A percentile compares a stretch with the other conserved stretches of the same genome.
Evolutionary conservation across 2,888 invertebrate genomes (phyloP).

Genomic region (Anodontia alba): DNA sequence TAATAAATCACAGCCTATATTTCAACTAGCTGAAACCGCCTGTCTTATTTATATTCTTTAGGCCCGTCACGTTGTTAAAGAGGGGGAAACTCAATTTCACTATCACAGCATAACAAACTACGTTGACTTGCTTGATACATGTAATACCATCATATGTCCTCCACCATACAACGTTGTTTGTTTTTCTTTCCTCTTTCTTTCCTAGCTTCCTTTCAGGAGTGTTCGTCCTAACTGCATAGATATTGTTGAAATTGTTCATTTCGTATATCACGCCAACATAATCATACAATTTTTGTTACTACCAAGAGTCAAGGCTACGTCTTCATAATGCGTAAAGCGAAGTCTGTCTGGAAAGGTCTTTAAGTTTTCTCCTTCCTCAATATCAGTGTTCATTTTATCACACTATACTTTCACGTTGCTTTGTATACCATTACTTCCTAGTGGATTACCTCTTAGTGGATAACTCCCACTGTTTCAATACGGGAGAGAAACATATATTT

Average conservation of each 20-base stretch:
- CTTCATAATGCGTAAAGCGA: conserved; percentile 47
- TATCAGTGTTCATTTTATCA: conserved; percentile 49
- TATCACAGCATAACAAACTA: conserved; percentile 26
- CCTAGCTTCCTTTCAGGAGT: not conserved
- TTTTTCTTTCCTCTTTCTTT: conserved; percentile 14
- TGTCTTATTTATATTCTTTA: not conserved
- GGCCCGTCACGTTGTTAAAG: not conserved
- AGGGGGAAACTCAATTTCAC: conserved; percentile 36
- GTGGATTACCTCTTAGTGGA: conserved; percentile 21
- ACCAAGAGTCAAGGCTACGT: conserved; percentile 29
- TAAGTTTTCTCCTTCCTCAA: conserved; percentile 27
- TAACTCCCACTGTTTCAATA: conserved; percentile 41
- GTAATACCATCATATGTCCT: conserved; percentile 27
- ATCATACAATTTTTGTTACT: conserved; percentile 35
- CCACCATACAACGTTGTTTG: conserved; percentile 54
- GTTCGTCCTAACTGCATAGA: not conserved
- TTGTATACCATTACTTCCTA: conserved; percentile 12
- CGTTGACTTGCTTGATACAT: conserved; percentile 22
- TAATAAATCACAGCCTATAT: not conserved
- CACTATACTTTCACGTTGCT: conserved; percentile 41
- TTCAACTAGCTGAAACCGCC: not conserved
- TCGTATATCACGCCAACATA: conserved; percentile 24
- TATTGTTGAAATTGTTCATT: not conserved
- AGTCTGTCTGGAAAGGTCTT: conserved; percentile 40
- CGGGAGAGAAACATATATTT: too few species aligned